phyloP scores from a whole-genome alignment of 2,888 invertebrate species.

The Coremacera marginata region DNA sequence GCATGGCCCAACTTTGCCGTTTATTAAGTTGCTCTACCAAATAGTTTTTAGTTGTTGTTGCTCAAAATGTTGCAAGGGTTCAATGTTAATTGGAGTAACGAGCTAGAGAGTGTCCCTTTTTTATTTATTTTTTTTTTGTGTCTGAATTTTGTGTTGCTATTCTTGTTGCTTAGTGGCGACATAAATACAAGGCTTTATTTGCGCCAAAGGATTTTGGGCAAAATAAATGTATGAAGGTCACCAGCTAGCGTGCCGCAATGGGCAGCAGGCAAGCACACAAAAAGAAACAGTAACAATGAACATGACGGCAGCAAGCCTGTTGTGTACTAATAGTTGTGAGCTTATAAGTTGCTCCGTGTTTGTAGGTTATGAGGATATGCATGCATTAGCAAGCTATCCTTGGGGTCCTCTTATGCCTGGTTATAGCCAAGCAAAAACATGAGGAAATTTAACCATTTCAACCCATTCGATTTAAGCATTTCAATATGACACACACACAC shows the following conservation, averaged over 20 bases:
- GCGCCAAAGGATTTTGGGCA: conserved; percentile 7
- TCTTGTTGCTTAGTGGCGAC: background rate
- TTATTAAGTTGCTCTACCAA: background rate
- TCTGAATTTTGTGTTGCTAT: background rate
- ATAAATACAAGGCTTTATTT: conserved; percentile 32
- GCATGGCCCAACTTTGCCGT: background rate
- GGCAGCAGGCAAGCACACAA: background rate
- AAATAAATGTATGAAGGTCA: conserved; percentile 38
- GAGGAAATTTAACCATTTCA: background rate
- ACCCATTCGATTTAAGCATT: background rate
- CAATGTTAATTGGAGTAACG: conserved; percentile 35
- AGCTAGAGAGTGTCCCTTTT: background rate
- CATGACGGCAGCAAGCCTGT: background rate
- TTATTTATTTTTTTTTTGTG: background rate
- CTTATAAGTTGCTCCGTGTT: too few species aligned
- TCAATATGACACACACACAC: background rate
- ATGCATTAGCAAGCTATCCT: conserved; percentile 14
- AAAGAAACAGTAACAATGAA: background rate
- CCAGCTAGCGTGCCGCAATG: background rate
- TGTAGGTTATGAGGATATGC: background rate
- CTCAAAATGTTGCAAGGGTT: background rate
- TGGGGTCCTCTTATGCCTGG: conserved; percentile 28
- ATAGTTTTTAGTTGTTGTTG: background rate
- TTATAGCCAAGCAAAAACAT: background rate
- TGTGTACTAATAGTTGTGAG: too few species aligned